Percentiles rank a stretch among this genome's conserved stretches.
phyloP scores from a whole-genome alignment of 2,888 invertebrate genomes.

The Vannuccia rotundouncinata region DNA sequence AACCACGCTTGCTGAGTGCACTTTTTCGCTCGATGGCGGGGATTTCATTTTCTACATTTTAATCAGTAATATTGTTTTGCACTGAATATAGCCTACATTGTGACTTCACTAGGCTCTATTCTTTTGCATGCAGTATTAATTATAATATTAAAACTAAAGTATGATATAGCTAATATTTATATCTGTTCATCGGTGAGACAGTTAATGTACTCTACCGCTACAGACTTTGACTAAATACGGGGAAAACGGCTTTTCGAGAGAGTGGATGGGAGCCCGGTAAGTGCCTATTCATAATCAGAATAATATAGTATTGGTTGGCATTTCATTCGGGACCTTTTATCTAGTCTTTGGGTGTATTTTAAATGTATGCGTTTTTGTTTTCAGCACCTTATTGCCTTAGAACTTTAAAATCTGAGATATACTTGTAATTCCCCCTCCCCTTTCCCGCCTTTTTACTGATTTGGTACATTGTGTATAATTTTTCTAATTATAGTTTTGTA shows the following conservation, averaged over 20 bases:
- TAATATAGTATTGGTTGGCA: background rate
- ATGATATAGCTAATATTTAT: background rate
- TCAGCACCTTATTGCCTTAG: no score
- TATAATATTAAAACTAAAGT: background rate
- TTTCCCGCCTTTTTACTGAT: background rate
- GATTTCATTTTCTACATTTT: background rate
- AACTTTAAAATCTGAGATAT: no score
- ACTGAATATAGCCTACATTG: background rate
- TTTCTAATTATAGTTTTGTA: background rate
- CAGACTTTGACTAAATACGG: background rate
- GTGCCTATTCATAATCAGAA: background rate
- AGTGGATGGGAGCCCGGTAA: background rate
- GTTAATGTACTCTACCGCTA: background rate
- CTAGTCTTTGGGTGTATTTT: no score
- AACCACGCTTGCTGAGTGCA: slow-evolving; percentile 25
- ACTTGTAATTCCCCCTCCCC: background rate
- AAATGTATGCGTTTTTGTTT: no score
- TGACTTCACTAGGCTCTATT: background rate
- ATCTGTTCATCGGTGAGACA: slow-evolving; percentile 2
- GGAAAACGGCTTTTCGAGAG: background rate
- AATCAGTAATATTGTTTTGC: background rate
- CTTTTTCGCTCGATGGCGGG: slow-evolving; percentile 11
- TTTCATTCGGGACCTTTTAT: background rate
- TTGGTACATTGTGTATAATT: background rate
- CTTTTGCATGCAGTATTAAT: background rate